Evolutionary conservation across 2,888 invertebrate genomes (phyloP).

Genomic region (Bombylius discolor): DNA sequence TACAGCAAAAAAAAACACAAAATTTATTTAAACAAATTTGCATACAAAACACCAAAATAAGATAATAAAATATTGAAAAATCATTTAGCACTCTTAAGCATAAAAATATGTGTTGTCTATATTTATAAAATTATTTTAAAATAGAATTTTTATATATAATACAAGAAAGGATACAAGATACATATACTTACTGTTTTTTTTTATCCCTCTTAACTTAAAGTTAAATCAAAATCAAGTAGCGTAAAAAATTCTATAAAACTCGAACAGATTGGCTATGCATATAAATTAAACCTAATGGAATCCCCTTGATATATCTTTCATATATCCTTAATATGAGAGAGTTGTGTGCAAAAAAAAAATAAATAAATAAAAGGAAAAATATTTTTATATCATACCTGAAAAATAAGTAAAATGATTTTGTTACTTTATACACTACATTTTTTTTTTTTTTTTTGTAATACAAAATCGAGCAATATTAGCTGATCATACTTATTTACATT

Average conservation of each 20-base stretch:
- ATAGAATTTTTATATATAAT: too few relatives aligned
- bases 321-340: slow-evolving; percentile 13
- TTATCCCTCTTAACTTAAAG: background rate
- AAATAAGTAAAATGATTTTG: background rate
- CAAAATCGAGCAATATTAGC: too few relatives aligned
- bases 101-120: background rate
- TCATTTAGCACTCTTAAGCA: slow-evolving; percentile 14
- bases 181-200: too few relatives aligned
- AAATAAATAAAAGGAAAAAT: background rate
- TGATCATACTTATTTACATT: too few relatives aligned
- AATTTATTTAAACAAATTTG: slow-evolving; percentile 5
- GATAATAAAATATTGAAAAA: slow-evolving; percentile 14
- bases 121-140: too few relatives aligned
- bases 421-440: too few relatives aligned
- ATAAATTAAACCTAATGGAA: slow-evolving; percentile 37
- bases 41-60: slow-evolving; percentile 12
- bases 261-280: slow-evolving; percentile 38
- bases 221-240: slow-evolving; percentile 29
- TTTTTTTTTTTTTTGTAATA: too few relatives aligned
- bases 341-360: slow-evolving; percentile 1
- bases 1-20: background rate
- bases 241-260: slow-evolving; percentile 36
- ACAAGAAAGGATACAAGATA: too few relatives aligned
- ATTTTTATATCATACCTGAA: slow-evolving; percentile 8
- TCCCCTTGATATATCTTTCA: slow-evolving; percentile 16